These are phyloP conservation scores for Cryptophagus acutangulus DNA, from an alignment of 2,888 invertebrate genomes.

Conservation along the genomic window DNA sequence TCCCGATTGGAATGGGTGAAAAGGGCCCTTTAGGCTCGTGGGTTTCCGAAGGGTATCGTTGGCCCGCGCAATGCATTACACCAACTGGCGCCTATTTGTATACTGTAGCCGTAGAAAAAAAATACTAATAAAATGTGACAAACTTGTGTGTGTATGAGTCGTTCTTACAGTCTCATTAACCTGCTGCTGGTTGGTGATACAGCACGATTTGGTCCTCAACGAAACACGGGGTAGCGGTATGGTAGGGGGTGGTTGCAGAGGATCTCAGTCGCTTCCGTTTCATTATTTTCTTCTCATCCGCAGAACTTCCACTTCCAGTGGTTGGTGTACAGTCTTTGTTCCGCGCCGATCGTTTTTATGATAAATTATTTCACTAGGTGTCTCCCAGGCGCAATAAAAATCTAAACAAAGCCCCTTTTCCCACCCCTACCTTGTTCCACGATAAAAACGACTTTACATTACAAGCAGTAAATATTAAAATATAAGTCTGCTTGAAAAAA, in stretches of 20 bases:
- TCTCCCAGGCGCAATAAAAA: constrained; percentile 35
- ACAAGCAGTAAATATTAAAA: constrained; percentile 27
- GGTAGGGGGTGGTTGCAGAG: not conserved
- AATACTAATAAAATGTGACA: no score
- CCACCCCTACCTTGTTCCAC: constrained; percentile 11
- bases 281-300: constrained; percentile 3
- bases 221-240: no score
- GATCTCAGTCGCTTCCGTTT: not conserved
- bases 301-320: not conserved
- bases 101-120: constrained; percentile 22
- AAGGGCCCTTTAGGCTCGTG: not conserved
- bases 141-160: constrained; percentile 32
- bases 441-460: constrained; percentile 26
- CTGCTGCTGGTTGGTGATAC: constrained; percentile 28
- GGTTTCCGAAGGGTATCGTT: not conserved
- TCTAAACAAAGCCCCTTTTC: constrained; percentile 33
- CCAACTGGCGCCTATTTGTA: constrained; percentile 30
- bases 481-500: no score
- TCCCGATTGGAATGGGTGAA: constrained; percentile 3
- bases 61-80: constrained; percentile 8
- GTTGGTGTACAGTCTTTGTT: constrained; percentile 28
- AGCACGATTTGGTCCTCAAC: no score
- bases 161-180: constrained; percentile 34
- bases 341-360: constrained; percentile 31
- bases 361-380: constrained; percentile 35